These are phyloP conservation scores for Sturnira hondurensis DNA, from an alignment of 2,113 vertebrate genomes.

Conservation along the genomic window DNA sequence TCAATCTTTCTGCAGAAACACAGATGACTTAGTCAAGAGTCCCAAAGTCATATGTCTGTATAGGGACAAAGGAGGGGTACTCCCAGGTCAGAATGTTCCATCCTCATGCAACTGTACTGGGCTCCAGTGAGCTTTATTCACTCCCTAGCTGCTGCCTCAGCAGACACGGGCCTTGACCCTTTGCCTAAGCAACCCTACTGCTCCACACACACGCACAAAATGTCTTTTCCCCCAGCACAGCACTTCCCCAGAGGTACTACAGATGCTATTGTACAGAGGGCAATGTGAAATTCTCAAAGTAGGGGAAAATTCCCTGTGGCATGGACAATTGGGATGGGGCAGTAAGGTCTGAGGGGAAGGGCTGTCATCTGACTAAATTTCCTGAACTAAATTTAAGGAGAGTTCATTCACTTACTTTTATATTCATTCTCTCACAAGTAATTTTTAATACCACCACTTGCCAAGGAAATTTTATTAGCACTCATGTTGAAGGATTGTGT, in stretches of 20 bases:
- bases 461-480: neutral
- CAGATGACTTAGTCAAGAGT: neutral
- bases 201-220: neutral
- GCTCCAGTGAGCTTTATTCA: neutral
- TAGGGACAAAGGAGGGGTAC: neutral
- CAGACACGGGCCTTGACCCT: neutral
- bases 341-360: neutral
- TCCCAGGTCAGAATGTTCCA: neutral
- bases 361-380: neutral
- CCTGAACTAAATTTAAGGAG: rapidly evolving
- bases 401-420: rapidly evolving
- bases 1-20: neutral
- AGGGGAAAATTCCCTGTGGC: neutral
- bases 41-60: neutral
- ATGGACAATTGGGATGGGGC: rapidly evolving
- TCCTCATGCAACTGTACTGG: too few relatives aligned
- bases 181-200: rapidly evolving
- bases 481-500: neutral
- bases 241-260: rapidly evolving
- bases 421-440: too few relatives aligned
- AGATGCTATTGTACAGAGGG: neutral
- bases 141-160: neutral
- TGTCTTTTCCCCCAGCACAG: neutral
- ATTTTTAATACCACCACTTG: rapidly evolving
- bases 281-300: neutral